phyloP scores from a whole-genome alignment of 2,797 vertebrate species.

The Danio albolineatus region DNA sequence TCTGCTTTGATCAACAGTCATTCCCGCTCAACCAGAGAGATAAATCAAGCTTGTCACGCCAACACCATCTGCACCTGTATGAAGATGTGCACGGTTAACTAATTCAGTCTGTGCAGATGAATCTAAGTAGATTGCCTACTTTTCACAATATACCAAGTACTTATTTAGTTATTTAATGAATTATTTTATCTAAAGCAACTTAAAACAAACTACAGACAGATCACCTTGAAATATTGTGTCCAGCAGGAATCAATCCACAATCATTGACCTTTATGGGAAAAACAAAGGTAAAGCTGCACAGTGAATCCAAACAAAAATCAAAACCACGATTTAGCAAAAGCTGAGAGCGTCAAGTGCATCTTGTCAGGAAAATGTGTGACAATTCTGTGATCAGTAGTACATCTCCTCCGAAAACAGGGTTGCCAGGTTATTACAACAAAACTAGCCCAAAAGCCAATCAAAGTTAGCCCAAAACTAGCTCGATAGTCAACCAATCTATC shows the following conservation, averaged over 20 bases:
- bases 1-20: conserved; percentile 32
- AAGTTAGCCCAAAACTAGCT: too few species aligned
- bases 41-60: conserved; percentile 51
- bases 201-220: background rate
- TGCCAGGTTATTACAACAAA: too few species aligned
- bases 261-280: too few species aligned
- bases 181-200: background rate
- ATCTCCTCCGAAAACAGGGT: too few species aligned
- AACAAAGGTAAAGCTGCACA: too few species aligned
- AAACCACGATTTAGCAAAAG: too few species aligned
- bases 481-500: too few species aligned
- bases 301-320: too few species aligned
- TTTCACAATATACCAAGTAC: background rate
- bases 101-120: conserved; percentile 1
- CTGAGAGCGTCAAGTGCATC: too few species aligned
- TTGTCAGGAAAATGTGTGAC: too few species aligned
- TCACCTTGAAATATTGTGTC: background rate
- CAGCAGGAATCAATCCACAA: background rate
- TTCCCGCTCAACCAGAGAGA: conserved; percentile 27
- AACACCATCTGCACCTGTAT: conserved; percentile 48
- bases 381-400: too few species aligned
- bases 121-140: background rate
- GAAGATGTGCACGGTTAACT: conserved; percentile 18
- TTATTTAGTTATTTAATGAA: background rate
- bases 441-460: too few species aligned